Evolutionary conservation across 2,888 invertebrate species (phyloP), one percentile per base, ranked within the genome.

Genomic region (Eucriotettix oculatus): DNA sequence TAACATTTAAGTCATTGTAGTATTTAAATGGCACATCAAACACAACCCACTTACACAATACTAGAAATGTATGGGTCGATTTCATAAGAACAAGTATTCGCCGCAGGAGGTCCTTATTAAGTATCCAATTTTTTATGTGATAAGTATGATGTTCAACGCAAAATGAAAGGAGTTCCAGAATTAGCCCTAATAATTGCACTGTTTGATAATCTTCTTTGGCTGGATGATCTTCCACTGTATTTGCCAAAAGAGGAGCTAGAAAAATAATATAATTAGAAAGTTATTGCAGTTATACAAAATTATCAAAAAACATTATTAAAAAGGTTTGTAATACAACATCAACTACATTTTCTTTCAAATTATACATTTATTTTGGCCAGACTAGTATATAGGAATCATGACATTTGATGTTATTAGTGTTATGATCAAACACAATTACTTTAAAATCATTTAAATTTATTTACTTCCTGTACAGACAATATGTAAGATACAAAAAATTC

Each of bases 91-190:
- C 92, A 68, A 99, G 80, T 74, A 98, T 93, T 74, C 93, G 85
- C 73, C 93, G 86, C 66, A 99, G 82, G 67, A 99, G 82, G 78
- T 99, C 96, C 78, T 95, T 96, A 78, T 92, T 92, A 71, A 98
- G 82, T 75, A 97, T 90, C 77, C 94, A 97, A 73, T 95, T 95
- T 75, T 97, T 96, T 75, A 98, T 96, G 79, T 98, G 94, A 79
- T 94, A 96, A 62, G 93, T 91, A 78, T 99, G 99, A 79, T 99
- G 98, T 74, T 99, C 98, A 57, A 99, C 95, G 77, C 98, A 99
- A 77, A 98, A 99, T 52, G 96, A 90, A 66, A 99, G 78, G 68
- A 99, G 80, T 74, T 99, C 98, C 68, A 99, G 77, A 65, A 99
- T 94, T 67, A 98, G 81, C 60, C 95, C 93, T 66, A 97, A 78